A percentile compares a stretch with the other conserved stretches of the same genome.
Evolutionary conservation across 2,797 vertebrate species (phyloP).

Genomic region (Paratrypauchen microcephalus): DNA sequence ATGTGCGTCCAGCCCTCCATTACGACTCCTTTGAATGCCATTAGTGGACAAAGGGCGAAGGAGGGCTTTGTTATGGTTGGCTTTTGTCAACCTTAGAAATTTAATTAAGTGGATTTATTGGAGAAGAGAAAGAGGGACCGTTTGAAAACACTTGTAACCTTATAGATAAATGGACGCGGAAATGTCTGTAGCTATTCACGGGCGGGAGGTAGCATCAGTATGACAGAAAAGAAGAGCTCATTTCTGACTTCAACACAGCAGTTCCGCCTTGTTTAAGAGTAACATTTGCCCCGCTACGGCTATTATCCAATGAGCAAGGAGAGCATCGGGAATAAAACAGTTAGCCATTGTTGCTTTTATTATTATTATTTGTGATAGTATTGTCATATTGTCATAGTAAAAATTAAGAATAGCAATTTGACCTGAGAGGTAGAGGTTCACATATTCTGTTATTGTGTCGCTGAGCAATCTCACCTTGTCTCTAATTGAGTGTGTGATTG

Average conservation of each 20-base stretch:
- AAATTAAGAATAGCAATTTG: background rate
- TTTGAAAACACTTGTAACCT: slow-evolving; percentile 86
- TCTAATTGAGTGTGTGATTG: background rate
- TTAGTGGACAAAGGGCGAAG: slow-evolving; percentile 88
- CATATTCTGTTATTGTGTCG: background rate
- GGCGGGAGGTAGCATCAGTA: slow-evolving; percentile 35
- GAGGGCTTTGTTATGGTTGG: slow-evolving; percentile 89
- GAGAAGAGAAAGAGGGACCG: slow-evolving; percentile 79
- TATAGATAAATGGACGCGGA: slow-evolving; percentile 62
- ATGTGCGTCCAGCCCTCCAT: slow-evolving; percentile 93
- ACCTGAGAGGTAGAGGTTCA: background rate
- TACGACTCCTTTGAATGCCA: slow-evolving; percentile 93
- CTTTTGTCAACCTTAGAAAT: slow-evolving; percentile 89
- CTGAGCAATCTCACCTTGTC: background rate
- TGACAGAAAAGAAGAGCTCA: slow-evolving; percentile 29
- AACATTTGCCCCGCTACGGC: background rate
- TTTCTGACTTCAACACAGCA: slow-evolving; percentile 29
- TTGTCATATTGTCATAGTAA: too few relatives aligned
- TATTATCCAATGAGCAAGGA: background rate
- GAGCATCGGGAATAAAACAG: too few relatives aligned
- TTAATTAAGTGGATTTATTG: slow-evolving; percentile 95
- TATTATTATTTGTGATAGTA: background rate
- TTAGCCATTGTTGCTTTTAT: too few relatives aligned
- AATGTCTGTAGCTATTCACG: slow-evolving; percentile 54
- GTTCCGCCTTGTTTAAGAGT: slow-evolving; percentile 2